These are phyloP conservation scores for Caenorhabditis uteleia DNA, from an alignment of 2,888 invertebrate species.

Conservation along the genomic window DNA sequence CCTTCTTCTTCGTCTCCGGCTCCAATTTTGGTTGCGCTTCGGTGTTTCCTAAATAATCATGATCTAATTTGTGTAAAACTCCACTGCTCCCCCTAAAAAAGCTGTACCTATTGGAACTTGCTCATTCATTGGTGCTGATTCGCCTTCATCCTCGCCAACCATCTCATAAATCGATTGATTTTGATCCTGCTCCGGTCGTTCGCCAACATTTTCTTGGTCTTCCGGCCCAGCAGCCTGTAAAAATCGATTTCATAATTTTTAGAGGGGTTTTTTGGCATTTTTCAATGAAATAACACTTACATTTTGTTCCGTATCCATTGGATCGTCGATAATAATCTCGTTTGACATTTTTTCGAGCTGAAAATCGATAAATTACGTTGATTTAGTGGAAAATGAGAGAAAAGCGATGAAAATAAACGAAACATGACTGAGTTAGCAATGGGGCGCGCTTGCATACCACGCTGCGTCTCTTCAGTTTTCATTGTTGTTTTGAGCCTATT, in stretches of 20 bases:
- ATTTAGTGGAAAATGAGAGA: not conserved
- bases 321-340: slow-evolving; percentile 27
- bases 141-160: too few relatives aligned
- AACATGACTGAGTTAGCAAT: not conserved
- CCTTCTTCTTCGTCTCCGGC: slow-evolving; percentile 2
- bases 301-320: too few relatives aligned
- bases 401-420: not conserved
- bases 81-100: too few relatives aligned
- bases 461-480: slow-evolving; percentile 6
- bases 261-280: not conserved
- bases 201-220: not conserved
- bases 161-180: too few relatives aligned
- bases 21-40: too few relatives aligned
- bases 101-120: not conserved
- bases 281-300: not conserved
- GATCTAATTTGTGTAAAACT: too few relatives aligned
- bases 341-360: slow-evolving; percentile 18
- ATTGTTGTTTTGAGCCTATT: slow-evolving; percentile 2
- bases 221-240: not conserved
- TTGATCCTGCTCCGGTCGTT: not conserved
- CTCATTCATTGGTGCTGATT: too few relatives aligned
- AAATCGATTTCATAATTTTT: too few relatives aligned
- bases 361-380: not conserved
- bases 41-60: too few relatives aligned
- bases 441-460: slow-evolving; percentile 17